Evolutionary conservation across 2,113 vertebrate species (phyloP), one percentile per base, ranked within the genome.

Genomic region (Pelmatolapia mariae): DNA sequence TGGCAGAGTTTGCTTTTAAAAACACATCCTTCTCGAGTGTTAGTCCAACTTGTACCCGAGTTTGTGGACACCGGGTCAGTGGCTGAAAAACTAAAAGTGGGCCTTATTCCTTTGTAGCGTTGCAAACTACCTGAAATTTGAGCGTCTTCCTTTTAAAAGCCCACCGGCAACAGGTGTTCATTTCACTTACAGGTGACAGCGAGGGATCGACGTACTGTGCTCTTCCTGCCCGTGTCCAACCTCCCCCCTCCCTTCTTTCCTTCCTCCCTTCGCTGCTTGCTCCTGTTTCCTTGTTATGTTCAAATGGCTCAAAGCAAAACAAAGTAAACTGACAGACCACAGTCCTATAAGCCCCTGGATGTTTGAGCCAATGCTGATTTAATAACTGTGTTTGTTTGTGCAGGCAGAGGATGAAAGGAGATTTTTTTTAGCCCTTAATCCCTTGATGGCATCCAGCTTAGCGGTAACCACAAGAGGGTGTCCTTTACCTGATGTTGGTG

Each of bases 391-490:
- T 83, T 81, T 84, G 56, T 89, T 83, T 79, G 68, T 40, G 82
- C 83, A 86, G 29, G 15, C 81, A 82, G 26, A 63, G 61, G 82
- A 86, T 89, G 38, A 85, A 86, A 47, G 4, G 9, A 3, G 12
- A 24, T 36, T 50, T 88, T 79, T 73, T 31, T 40, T 15, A 15
- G 61, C 40, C 71, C 43, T 54, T 71, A 89, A 89, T 89, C 86
- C 83, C 40, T 18, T 24, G 59, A 84, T 84, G 80, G 38, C 24
- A 24, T 68, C 85, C 83, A 73, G 50, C 1, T 73, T 11, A 71
- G 63, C 22, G 61, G 59, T n/a, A 84, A 80, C 94, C 93, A 93
- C 92, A 89, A 95, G 94, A 88, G 94, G 93, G 95, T 61, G 93
- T 61, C 83, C 80, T 94, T 93, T 52, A 85, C 82, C 84, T 86